Evolutionary conservation across 2,797 vertebrate genomes (phyloP).

Genomic region (Crenichthys baileyi): DNA sequence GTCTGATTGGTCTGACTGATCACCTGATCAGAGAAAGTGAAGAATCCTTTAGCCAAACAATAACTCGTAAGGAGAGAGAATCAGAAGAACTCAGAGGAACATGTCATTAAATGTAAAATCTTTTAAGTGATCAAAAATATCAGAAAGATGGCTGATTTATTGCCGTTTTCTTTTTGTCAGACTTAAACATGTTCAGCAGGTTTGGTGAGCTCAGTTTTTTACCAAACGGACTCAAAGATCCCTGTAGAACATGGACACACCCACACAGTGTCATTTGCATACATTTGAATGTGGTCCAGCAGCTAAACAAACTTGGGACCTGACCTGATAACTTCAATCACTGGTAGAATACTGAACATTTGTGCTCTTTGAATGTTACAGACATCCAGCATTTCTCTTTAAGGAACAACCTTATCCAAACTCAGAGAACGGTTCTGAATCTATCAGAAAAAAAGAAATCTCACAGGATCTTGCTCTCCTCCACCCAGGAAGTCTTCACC

Average conservation of each 20-base stretch:
- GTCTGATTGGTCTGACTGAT: constrained; percentile 17
- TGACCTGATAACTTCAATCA: not conserved
- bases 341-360: not conserved
- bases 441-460: constrained; percentile 10
- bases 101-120: not conserved
- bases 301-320: not conserved
- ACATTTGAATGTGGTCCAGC: constrained; percentile 2
- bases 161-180: not conserved
- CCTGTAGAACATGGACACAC: not conserved
- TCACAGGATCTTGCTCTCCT: constrained; percentile 28
- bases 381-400: not conserved
- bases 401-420: not conserved
- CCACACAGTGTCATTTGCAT: not conserved
- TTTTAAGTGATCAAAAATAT: not conserved
- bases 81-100: not conserved
- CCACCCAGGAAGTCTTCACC: constrained; percentile 24
- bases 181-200: constrained; percentile 1
- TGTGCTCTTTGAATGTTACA: too few species aligned
- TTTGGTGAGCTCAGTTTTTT: not conserved
- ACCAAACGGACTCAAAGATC: not conserved
- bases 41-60: not conserved
- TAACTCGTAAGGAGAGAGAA: not conserved
- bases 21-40: constrained; percentile 22
- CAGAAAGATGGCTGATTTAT: not conserved
- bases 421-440: not conserved